Conservation (phyloP, 2,888 invertebrate genomes). For the Mythimna ferrago region DNA sequence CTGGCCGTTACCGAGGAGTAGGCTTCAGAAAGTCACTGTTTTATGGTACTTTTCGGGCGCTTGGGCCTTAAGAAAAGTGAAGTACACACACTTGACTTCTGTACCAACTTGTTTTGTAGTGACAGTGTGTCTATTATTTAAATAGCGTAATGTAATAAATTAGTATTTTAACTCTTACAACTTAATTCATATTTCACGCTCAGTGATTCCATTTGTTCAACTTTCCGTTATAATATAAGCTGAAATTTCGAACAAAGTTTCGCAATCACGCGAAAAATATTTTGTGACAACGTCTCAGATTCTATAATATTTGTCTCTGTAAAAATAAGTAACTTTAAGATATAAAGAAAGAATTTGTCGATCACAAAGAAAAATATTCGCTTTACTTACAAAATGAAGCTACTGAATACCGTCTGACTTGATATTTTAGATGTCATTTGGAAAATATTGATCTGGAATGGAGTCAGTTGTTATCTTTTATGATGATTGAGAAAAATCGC, state of each 20-base stretch:
- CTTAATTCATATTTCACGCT: constrained; percentile 5
- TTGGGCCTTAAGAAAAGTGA: no score
- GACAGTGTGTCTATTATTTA: neutral
- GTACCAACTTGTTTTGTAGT: no score
- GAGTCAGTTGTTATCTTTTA: constrained; percentile 23
- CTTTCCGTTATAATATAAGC: constrained; percentile 30
- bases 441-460: constrained; percentile 43
- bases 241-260: constrained; percentile 41
- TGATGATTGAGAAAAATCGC: constrained; percentile 33
- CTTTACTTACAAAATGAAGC: constrained; percentile 26
- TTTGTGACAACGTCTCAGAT: constrained; percentile 23
- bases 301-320: constrained; percentile 25
- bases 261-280: constrained; percentile 28
- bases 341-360: constrained; percentile 41
- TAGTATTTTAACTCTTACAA: constrained; percentile 4
- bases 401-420: constrained; percentile 31
- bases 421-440: constrained; percentile 29
- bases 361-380: constrained; percentile 48
- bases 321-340: constrained; percentile 32
- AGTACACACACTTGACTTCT: no score
- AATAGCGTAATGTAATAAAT: constrained; percentile 6
- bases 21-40: no score
- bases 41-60: no score
- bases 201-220: constrained; percentile 22
- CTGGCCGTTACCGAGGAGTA: no score